Conservation (phyloP, 2,888 invertebrate genomes). For the Cantharis nigra region DNA sequence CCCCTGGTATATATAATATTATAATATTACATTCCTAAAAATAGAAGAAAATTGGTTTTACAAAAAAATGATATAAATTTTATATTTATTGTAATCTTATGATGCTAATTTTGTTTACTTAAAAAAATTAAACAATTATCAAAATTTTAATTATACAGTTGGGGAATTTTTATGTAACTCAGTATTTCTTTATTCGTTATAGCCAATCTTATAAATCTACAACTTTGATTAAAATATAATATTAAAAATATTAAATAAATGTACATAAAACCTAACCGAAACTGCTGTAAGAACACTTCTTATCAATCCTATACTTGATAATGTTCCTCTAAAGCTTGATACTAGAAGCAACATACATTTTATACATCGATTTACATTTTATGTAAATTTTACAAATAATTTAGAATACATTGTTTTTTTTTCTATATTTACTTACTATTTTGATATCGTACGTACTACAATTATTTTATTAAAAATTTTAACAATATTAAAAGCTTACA, state of each 20-base stretch:
- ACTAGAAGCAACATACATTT: slow-evolving; percentile 25
- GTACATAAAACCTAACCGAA: not conserved
- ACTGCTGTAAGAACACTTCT: not conserved
- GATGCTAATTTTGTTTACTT: not conserved
- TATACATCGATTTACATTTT: slow-evolving; percentile 21
- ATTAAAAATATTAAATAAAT: not conserved
- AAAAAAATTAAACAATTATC: not conserved
- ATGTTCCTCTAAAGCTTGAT: not conserved
- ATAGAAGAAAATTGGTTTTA: not conserved
- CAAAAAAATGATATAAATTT: not conserved
- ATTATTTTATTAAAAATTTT: slow-evolving; percentile 15
- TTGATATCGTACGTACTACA: not conserved
- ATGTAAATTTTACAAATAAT: slow-evolving; percentile 16
- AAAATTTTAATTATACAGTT: not conserved
- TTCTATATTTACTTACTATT: not conserved
- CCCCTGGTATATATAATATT: no score
- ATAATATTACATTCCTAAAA: not conserved
- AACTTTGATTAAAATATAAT: not conserved
- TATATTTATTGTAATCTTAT: not conserved
- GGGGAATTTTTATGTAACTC: not conserved
- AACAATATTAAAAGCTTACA: slow-evolving; percentile 8
- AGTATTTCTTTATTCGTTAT: not conserved
- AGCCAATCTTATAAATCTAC: not conserved
- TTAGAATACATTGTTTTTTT: slow-evolving; percentile 11
- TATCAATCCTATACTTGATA: not conserved